Base-by-base conservation (phyloP, 2,888 invertebrate genomes). In the Chrysopilus asiliformis region DNA sequence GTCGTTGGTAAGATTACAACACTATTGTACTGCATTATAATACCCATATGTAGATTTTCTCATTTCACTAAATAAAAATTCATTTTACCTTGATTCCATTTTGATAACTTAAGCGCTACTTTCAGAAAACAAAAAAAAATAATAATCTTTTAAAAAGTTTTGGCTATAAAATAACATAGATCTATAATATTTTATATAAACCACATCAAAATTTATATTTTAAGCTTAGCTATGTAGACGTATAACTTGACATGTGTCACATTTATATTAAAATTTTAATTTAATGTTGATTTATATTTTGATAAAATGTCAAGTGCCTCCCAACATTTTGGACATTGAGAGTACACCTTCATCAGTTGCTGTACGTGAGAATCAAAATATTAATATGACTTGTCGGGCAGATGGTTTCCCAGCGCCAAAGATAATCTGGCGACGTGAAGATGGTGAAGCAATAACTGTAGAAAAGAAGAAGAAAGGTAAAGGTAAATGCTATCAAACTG, bases 351-450 rank as follows among this genome's bases (percentile, higher is more conserved):
- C 91, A 36, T 86, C 85, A 35, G 85, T 93, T 47, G 87, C 86
- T 2, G 86, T 91, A 26, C 71, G 89, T 15, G 94, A 94, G 68
- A 87, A 90, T 64, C 89, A 89, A 64, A 93, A 90, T 60, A 85
- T 93, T 48, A 89, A 87, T 45, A 71, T 94, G 55, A 79, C 84
- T 38, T 94, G 93, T 64, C 82, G 82, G 55, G 87, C 87, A 14
- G 81, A 86, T 52, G 93, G 93, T 29, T 86, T 87, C 57, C 94
- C 94, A 1, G 71, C 77, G 16, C 94, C 94, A 9, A 83, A 81
- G 64, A 83, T 94, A 50, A 89, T 83, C 71, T 95, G 94, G 94
- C 73, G 85, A 44, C 69, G 90, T 34, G 90, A 91, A 56, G 90
- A 91, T 55, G 85, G 86, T 15, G 82, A 86, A 60, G 77, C 78